These are phyloP conservation scores for Hafferia zeledoni DNA, from an alignment of 2,797 vertebrate species.

Conservation along the genomic window DNA sequence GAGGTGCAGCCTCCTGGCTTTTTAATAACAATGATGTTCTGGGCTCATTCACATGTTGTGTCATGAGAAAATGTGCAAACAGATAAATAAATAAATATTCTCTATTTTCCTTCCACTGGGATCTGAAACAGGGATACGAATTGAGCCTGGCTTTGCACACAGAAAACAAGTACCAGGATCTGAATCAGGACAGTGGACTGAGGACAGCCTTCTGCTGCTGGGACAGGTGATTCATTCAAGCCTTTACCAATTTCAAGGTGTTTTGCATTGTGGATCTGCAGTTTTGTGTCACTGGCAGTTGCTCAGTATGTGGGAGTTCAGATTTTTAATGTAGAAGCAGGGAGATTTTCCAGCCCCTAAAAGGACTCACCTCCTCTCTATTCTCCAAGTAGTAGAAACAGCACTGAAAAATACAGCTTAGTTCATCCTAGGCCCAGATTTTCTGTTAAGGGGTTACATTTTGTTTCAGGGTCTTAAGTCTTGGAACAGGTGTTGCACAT, in stretches of 20 bases:
- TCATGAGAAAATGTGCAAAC: not conserved
- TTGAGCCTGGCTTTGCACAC: not conserved
- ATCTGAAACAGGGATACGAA: not conserved
- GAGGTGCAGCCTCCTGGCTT: not conserved
- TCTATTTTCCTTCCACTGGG: not conserved
- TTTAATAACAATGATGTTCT: fast-evolving
- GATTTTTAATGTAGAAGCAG: not conserved
- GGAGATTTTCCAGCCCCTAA: not conserved
- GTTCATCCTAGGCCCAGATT: not conserved
- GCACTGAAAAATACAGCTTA: not conserved
- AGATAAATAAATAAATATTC: not conserved
- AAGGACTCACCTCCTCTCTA: not conserved
- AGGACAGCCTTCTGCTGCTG: not conserved
- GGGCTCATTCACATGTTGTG: not conserved
- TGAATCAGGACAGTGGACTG: fast-evolving
- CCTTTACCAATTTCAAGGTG: not conserved
- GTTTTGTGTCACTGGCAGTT: not conserved
- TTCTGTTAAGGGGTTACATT: not conserved
- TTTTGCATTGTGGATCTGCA: not conserved
- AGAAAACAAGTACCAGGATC: not conserved
- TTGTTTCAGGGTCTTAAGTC: not conserved
- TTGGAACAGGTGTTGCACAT: not conserved
- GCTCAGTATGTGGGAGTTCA: not conserved
- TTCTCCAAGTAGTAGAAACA: not conserved
- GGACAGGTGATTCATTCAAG: not conserved